Base-by-base conservation (phyloP, 2,113 vertebrate species). In the Pterophyllum scalare region DNA sequence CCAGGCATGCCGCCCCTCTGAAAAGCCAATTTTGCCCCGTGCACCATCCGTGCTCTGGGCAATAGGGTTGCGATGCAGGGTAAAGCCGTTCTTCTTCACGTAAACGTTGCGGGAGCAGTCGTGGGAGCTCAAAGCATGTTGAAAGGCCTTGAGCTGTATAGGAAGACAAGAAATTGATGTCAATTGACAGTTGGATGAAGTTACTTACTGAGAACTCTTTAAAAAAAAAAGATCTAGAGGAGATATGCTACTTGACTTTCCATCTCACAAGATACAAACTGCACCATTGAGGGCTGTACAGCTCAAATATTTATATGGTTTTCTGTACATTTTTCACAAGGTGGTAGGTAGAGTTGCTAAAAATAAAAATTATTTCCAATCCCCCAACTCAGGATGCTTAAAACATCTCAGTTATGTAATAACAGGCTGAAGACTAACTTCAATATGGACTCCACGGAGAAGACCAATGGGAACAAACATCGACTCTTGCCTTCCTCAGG, bases 71-170 rank as follows among this genome's bases (percentile, higher is more conserved):
- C 98, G 97, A 89, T 99, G 98, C 84, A 99, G 95, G 3, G 98
- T 99, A 94, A 99, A 99, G 80, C 98, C 98, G 31, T 99, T 99
- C 93, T 99, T 99, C 96, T 99, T 99, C 82, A 99, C 97, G 72
- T 98, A 99, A 19, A 99, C 98, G 10, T 99, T 99, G 84, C 98
- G 96, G 5, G 98, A 99, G 95, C 98, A 99, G 96, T 99, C 98
- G 26, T 98, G 96, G 90, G 98, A 98, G 94, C 98, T 99, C 90
- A 99, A 97, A 76, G 98, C 98, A 17, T 99, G 97, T 72, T 98
- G 98, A 81, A 95, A 98, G 86, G 98, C 96, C 93, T 97, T 98
- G 79, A 99, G 96, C 98, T 99, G 90, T 8, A 81, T 46, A 80
- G n/a, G 7, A 35, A 7, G 79, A 81, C 26, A 56, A 0, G 4